phyloP scores from a whole-genome alignment of 2,113 vertebrate species.

The Archocentrus centrarchus region DNA sequence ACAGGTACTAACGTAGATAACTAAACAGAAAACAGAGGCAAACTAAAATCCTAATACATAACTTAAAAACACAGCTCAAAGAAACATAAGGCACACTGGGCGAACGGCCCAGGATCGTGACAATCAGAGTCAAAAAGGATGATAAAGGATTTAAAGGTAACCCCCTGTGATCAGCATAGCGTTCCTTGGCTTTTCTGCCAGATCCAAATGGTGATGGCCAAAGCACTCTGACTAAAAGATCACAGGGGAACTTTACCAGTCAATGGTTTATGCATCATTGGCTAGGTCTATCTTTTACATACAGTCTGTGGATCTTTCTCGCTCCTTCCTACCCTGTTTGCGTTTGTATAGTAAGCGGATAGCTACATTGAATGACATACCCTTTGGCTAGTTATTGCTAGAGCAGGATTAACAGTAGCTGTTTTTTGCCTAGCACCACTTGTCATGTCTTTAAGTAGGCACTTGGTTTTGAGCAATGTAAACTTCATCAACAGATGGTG shows the following conservation, averaged over 20 bases:
- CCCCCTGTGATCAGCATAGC: neutral
- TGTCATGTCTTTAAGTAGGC: neutral
- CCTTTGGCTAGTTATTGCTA: neutral
- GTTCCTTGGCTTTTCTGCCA: neutral
- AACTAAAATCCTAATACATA: too few species aligned
- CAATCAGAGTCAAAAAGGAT: too few species aligned
- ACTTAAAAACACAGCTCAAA: too few species aligned
- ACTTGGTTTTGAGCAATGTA: neutral
- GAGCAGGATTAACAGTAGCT: neutral
- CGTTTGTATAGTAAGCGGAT: neutral
- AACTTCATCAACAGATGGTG: neutral
- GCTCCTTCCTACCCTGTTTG: neutral
- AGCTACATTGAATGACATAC: neutral
- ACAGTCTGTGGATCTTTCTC: neutral
- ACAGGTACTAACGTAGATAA: too few species aligned
- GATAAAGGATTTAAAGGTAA: neutral
- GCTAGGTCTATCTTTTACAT: neutral
- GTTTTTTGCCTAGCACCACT: neutral
- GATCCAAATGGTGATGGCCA: neutral
- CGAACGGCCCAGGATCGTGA: too few species aligned
- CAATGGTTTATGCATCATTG: neutral
- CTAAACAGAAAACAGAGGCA: too few species aligned
- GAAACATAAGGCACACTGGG: too few species aligned
- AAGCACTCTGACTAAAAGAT: neutral
- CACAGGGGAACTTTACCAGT: neutral